Evolutionary conservation across 1,140 invertebrate species (phyloP).

Genomic region (Papilio polytes): DNA sequence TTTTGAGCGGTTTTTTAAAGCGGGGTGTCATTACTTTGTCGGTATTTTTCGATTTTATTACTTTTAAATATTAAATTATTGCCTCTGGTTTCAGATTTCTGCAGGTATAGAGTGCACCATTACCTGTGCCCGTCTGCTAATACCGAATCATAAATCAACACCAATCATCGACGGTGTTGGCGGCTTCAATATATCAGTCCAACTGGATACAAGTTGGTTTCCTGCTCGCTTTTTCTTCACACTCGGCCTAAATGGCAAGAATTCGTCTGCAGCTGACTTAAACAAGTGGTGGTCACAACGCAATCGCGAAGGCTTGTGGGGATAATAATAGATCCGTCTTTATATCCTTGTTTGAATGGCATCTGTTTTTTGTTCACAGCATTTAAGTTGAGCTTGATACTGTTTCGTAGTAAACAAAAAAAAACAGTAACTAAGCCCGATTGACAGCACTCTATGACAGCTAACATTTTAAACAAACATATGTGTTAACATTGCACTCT

Average conservation of each 20-base stretch:
- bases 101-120: slow-evolving; percentile 70
- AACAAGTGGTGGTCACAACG: slow-evolving; percentile 56
- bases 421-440: not conserved
- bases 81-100: slow-evolving; percentile 61
- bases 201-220: slow-evolving; percentile 64
- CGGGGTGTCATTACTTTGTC: no score
- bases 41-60: not conserved
- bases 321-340: slow-evolving; percentile 22
- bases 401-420: not conserved
- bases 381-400: no score
- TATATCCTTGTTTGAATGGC: not conserved
- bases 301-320: slow-evolving; percentile 56
- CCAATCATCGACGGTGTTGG: slow-evolving; percentile 64
- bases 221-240: slow-evolving; percentile 66
- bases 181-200: slow-evolving; percentile 66
- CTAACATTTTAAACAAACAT: no score
- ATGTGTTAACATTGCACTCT: no score
- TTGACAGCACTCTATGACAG: no score
- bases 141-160: slow-evolving; percentile 61
- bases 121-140: slow-evolving; percentile 60
- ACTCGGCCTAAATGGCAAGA: slow-evolving; percentile 65
- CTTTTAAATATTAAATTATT: slow-evolving; percentile 13
- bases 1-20: no score
- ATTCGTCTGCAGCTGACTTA: slow-evolving; percentile 57
- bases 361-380: not conserved